Evolutionary conservation across 2,797 vertebrate species (phyloP).

Genomic region (Chelidonichthys spinosus): DNA sequence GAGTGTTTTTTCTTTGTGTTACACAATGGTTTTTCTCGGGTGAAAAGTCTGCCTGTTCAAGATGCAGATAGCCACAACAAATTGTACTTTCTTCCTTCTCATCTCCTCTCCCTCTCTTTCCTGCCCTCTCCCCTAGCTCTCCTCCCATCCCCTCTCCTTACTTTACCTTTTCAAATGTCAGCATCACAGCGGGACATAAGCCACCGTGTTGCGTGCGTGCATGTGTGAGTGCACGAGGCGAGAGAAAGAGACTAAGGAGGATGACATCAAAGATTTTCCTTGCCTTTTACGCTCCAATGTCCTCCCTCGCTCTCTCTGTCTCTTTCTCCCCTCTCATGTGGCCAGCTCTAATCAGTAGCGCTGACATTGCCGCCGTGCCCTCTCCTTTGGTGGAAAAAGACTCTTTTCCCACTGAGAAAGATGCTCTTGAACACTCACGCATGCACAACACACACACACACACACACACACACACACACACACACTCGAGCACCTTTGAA

Average conservation of each 20-base stretch:
- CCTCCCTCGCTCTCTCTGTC: slow-evolving; percentile 77
- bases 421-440: slow-evolving; percentile 76
- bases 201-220: slow-evolving; percentile 68
- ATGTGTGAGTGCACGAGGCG: slow-evolving; percentile 60
- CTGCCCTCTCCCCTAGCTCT: slow-evolving; percentile 53
- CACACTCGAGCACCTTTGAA: slow-evolving; percentile 82
- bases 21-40: slow-evolving; percentile 48
- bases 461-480: slow-evolving; percentile 59
- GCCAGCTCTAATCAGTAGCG: slow-evolving; percentile 85
- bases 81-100: slow-evolving; percentile 73
- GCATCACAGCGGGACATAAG: slow-evolving; percentile 85
- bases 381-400: slow-evolving; percentile 86
- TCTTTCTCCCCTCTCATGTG: slow-evolving; percentile 82
- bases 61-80: slow-evolving; percentile 73
- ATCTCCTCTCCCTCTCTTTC: slow-evolving; percentile 63
- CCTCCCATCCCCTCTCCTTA: slow-evolving; percentile 79
- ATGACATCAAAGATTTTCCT: slow-evolving; percentile 85
- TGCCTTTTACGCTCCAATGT: slow-evolving; percentile 85
- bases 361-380: slow-evolving; percentile 86
- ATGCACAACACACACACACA: slow-evolving; percentile 52
- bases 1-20: slow-evolving; percentile 31
- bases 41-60: slow-evolving; percentile 45
- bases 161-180: slow-evolving; percentile 87
- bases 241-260: slow-evolving; percentile 80
- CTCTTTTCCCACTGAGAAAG: slow-evolving; percentile 82